Conservation (phyloP, 2,888 invertebrate species). For the Quadroppia sp. region DNA sequence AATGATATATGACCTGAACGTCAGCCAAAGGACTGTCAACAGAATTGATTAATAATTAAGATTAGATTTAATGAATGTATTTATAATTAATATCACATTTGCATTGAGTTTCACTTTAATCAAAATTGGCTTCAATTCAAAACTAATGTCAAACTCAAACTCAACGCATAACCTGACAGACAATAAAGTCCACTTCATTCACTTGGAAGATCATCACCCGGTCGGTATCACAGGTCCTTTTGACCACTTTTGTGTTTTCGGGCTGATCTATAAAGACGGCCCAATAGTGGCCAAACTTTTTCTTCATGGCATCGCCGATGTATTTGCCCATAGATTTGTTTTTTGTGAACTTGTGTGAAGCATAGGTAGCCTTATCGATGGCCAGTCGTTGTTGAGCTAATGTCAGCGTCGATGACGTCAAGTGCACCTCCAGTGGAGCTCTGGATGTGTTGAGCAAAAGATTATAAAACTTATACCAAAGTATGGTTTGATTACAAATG, state of each 20-base stretch:
- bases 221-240: conserved; percentile 41
- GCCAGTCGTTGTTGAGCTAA: conserved; percentile 39
- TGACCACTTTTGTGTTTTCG: conserved; percentile 37
- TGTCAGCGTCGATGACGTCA: conserved; percentile 38
- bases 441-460: not conserved
- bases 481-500: no score
- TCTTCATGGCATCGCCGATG: conserved; percentile 40
- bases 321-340: conserved; percentile 38
- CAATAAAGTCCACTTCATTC: conserved; percentile 40
- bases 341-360: conserved; percentile 39
- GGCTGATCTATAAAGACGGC: conserved; percentile 39
- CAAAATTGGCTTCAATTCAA: conserved; percentile 8
- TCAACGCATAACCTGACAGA: conserved; percentile 38
- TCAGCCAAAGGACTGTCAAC: no score
- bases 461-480: no score
- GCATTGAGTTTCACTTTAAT: not conserved
- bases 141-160: not conserved
- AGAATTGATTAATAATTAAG: no score
- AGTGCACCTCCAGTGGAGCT: conserved; percentile 39
- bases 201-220: conserved; percentile 37
- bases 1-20: no score
- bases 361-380: conserved; percentile 39
- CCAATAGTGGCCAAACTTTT: conserved; percentile 41
- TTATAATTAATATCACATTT: conserved; percentile 12
- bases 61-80: no score